These are phyloP conservation scores for Trichechus manatus DNA, from an alignment of 2,113 vertebrate genomes.

Conservation along the genomic window DNA sequence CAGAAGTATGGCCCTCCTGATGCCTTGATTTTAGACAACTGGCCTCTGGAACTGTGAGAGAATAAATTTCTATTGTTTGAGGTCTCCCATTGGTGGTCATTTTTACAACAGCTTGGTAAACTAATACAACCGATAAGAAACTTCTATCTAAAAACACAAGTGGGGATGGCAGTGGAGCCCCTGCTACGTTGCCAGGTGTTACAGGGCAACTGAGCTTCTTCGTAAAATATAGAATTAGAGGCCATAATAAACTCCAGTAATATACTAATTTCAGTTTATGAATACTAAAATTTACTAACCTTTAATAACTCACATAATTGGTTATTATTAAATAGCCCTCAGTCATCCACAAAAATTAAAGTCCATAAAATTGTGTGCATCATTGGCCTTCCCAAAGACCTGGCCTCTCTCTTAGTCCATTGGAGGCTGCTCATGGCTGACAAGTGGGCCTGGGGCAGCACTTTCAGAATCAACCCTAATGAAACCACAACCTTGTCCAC, in stretches of 20 bases:
- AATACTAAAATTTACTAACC: neutral
- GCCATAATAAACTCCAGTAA: neutral
- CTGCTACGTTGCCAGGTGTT: neutral
- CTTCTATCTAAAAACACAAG: neutral
- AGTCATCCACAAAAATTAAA: conserved; percentile 23
- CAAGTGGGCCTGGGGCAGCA: neutral
- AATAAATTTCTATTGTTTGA: neutral
- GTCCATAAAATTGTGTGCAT: neutral
- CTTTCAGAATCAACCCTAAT: neutral
- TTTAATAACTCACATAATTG: neutral
- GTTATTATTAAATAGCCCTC: conserved; percentile 19
- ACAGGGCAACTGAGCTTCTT: neutral
- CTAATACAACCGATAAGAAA: neutral
- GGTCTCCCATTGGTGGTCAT: neutral
- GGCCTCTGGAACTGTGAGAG: neutral
- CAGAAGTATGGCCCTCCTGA: neutral
- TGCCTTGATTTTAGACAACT: neutral
- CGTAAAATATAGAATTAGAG: neutral
- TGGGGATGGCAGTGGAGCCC: neutral
- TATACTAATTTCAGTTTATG: neutral
- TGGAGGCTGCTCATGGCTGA: neutral
- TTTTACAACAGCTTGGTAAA: neutral
- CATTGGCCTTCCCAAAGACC: neutral
- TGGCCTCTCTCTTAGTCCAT: neutral
- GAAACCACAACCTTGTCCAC: neutral